Percentiles rank a stretch among this genome's conserved stretches.
Evolutionary conservation across 2,113 vertebrate species (phyloP).

Genomic region (Sitta europaea): DNA sequence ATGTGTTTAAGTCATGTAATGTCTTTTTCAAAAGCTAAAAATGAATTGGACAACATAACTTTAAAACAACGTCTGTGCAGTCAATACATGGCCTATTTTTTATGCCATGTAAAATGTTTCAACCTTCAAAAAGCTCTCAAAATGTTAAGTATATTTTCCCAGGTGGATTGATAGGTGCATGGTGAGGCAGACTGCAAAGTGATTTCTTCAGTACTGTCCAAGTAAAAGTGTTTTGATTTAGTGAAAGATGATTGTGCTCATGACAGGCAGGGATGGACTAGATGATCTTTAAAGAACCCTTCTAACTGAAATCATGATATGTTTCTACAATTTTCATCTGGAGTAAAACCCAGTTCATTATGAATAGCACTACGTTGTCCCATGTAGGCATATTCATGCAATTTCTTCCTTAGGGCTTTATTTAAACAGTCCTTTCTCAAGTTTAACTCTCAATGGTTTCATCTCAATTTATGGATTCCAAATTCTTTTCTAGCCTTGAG

Average conservation of each 20-base stretch:
- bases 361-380: neutral
- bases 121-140: neutral
- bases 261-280: neutral
- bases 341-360: neutral
- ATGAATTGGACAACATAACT: neutral
- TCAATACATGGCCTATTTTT: neutral
- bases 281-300: neutral
- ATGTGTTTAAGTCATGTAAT: neutral
- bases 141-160: neutral
- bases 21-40: neutral
- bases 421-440: neutral
- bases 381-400: neutral
- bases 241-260: neutral
- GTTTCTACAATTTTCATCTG: neutral
- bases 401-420: neutral
- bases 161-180: neutral
- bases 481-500: neutral
- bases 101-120: neutral
- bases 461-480: neutral
- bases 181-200: neutral
- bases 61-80: neutral
- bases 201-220: neutral
- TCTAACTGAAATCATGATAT: neutral
- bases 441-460: neutral
- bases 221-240: neutral